phyloP scores from a whole-genome alignment of 2,797 vertebrate species.

The Esox lucius region DNA sequence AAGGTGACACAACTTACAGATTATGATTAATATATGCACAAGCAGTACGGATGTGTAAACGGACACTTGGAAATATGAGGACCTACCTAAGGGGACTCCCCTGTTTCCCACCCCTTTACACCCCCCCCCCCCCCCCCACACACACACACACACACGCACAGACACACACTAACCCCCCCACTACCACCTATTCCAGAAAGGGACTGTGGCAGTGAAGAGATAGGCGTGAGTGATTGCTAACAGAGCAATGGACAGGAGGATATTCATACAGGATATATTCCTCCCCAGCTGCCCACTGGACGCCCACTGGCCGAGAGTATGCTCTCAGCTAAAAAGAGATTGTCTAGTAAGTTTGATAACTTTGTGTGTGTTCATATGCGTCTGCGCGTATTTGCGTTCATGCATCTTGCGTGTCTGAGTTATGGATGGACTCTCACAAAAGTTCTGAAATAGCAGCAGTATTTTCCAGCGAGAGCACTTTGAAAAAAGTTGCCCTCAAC shows the following conservation, averaged over 20 bases:
- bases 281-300: neutral
- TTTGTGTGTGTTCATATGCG: neutral
- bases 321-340: neutral
- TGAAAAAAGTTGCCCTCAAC: neutral
- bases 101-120: neutral
- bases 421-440: neutral
- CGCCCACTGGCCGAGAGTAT: neutral
- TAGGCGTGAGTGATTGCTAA: neutral
- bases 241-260: neutral
- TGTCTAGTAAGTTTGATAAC: neutral
- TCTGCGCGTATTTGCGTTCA: neutral
- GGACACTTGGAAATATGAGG: slow-evolving; percentile 10
- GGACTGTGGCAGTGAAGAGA: neutral
- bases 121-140: no score
- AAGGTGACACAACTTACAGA: slow-evolving; percentile 5
- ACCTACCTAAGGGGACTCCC: neutral
- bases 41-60: slow-evolving; percentile 17
- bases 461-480: neutral
- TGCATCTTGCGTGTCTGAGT: neutral
- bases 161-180: neutral
- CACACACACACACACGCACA: neutral
- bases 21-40: slow-evolving; percentile 36
- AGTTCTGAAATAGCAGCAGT: neutral
- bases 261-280: neutral
- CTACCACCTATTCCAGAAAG: neutral